Conservation (phyloP, 2,113 vertebrate genomes). For the Ceratotherium simum region DNA sequence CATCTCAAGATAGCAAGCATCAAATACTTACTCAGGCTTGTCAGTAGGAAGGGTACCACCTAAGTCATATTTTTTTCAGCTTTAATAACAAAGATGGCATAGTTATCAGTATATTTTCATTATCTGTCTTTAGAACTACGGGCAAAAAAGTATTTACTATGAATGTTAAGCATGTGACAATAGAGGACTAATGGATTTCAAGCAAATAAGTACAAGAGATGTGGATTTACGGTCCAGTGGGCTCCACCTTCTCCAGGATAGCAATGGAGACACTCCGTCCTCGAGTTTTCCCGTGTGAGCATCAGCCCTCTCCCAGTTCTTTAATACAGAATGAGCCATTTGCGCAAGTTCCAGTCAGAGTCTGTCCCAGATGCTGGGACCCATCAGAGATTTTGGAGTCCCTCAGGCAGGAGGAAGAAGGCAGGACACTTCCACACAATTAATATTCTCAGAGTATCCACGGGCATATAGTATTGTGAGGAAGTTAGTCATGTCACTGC, state of each 20-base stretch:
- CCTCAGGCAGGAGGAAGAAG: background rate
- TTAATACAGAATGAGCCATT: background rate
- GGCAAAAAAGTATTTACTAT: background rate
- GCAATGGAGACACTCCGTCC: background rate
- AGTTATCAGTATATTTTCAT: background rate
- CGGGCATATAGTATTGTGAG: accelerated
- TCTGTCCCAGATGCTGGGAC: background rate
- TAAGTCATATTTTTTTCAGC: background rate
- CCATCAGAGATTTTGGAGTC: background rate
- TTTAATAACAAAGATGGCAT: conserved; percentile 46
- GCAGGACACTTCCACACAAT: background rate
- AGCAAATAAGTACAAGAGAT: background rate
- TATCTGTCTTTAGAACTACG: background rate
- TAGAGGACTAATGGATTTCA: background rate
- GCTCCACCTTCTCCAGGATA: background rate
- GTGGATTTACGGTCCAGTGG: background rate
- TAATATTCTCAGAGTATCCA: background rate
- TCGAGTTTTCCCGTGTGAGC: background rate
- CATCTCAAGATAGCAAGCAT: conserved; percentile 33
- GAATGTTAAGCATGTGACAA: background rate
- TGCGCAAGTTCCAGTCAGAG: background rate
- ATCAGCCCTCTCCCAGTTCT: background rate
- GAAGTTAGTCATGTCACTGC: background rate
- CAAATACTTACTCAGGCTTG: background rate
- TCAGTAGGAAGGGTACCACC: conserved; percentile 17